Conservation (phyloP, 2,113 vertebrate genomes). For the Gadus macrocephalus region DNA sequence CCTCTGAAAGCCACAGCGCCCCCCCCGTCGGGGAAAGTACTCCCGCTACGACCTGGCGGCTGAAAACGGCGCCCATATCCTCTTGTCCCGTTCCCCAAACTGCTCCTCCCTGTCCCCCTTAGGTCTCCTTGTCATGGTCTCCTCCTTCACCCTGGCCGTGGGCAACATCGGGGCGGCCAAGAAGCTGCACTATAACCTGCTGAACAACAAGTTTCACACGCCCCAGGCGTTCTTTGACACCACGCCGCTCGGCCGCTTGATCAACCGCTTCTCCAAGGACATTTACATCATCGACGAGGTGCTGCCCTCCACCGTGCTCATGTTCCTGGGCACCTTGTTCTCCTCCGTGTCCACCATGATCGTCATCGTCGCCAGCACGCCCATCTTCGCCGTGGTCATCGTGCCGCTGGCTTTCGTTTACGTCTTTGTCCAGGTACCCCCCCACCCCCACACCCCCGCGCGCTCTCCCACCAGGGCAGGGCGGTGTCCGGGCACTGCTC, state of each 20-base stretch:
- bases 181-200: constrained; percentile 77
- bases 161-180: constrained; percentile 81
- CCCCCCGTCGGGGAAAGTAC: background rate
- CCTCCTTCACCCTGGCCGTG: constrained; percentile 81
- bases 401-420: constrained; percentile 82
- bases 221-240: constrained; percentile 96
- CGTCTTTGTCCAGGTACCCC: constrained; percentile 85
- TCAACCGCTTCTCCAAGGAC: constrained; percentile 98
- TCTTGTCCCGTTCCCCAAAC: constrained; percentile 11
- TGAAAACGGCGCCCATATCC: background rate
- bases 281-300: constrained; percentile 87
- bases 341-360: constrained; percentile 82
- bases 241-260: constrained; percentile 88
- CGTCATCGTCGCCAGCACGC: constrained; percentile 84
- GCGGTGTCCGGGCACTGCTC: no score
- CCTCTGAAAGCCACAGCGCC: no score
- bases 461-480: background rate
- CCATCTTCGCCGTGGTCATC: constrained; percentile 82
- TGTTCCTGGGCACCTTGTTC: constrained; percentile 84
- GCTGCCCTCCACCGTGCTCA: constrained; percentile 80
- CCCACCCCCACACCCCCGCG: background rate
- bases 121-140: constrained; percentile 85
- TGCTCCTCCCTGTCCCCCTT: background rate
- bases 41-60: background rate
- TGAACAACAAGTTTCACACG: constrained; percentile 86